A percentile compares a stretch with the other conserved stretches of the same genome.
These are phyloP conservation scores for Aphidius colemani DNA, from an alignment of 2,888 invertebrate species.

Conservation along the genomic window DNA sequence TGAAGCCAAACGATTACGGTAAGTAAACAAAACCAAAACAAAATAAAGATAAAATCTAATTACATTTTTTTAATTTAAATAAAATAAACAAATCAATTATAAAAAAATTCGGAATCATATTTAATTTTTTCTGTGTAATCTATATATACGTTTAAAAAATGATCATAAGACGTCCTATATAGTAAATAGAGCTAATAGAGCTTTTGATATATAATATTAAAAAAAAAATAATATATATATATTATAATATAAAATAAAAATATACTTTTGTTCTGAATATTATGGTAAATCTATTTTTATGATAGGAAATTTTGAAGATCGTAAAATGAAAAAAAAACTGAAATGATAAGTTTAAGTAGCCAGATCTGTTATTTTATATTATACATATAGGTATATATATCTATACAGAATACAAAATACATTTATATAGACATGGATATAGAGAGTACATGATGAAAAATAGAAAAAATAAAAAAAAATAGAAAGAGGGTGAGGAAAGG, in stretches of 20 bases:
- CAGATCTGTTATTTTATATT: no score
- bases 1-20: constrained; percentile 87
- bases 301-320: constrained; percentile 39
- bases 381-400: constrained; percentile 8
- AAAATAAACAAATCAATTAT: neutral
- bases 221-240: constrained; percentile 12
- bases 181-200: no score
- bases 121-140: no score
- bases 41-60: neutral
- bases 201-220: no score
- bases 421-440: no score
- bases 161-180: no score
- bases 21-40: constrained; percentile 45
- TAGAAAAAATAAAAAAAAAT: neutral
- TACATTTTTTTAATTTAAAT: neutral
- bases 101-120: no score
- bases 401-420: constrained; percentile 6
- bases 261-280: constrained; percentile 25
- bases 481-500: constrained; percentile 8
- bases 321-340: constrained; percentile 52
- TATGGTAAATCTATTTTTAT: constrained; percentile 49
- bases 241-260: constrained; percentile 27
- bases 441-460: no score
- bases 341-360: constrained; percentile 49
- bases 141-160: no score